These are phyloP conservation scores for Mycalesis mineus DNA, from an alignment of 2,888 invertebrate genomes.

Conservation along the genomic window DNA sequence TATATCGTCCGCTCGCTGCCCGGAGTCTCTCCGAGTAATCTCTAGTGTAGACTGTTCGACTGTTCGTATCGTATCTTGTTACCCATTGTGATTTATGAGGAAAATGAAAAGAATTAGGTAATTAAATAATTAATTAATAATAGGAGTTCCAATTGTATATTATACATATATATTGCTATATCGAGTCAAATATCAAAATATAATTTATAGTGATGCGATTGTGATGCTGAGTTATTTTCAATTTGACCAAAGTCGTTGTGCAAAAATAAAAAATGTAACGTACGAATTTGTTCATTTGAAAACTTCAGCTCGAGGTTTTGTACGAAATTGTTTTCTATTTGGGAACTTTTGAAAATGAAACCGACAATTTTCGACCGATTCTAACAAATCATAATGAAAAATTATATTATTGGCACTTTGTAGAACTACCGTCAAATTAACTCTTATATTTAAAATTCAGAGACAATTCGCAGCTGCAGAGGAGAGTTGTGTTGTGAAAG, in stretches of 20 bases:
- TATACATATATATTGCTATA: slow-evolving; percentile 69
- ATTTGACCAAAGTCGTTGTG: too few relatives aligned
- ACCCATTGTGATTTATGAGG: slow-evolving; percentile 73
- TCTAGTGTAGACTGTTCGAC: slow-evolving; percentile 66
- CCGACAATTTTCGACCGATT: too few relatives aligned
- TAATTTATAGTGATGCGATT: slow-evolving; percentile 32
- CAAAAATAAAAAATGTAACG: too few relatives aligned
- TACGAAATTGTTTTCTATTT: neutral
- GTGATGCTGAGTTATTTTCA: neutral
- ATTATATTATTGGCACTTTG: too few relatives aligned
- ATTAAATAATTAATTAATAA: slow-evolving; percentile 58
- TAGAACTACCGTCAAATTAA: too few relatives aligned
- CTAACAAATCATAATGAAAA: too few relatives aligned
- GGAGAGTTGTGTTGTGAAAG: too few relatives aligned
- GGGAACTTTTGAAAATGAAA: neutral
- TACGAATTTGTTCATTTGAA: too few relatives aligned
- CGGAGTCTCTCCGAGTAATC: slow-evolving; percentile 35
- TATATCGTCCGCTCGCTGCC: slow-evolving; percentile 24
- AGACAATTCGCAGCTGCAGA: too few relatives aligned
- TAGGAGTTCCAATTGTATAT: slow-evolving; percentile 79
- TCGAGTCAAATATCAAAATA: slow-evolving; percentile 49
- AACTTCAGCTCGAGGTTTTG: neutral
- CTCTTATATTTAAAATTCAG: too few relatives aligned
- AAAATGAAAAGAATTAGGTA: slow-evolving; percentile 67
- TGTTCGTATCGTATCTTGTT: slow-evolving; percentile 65